These are phyloP conservation scores for Polypedilum vanderplanki DNA, from an alignment of 1,140 invertebrate genomes.

Conservation along the genomic window DNA sequence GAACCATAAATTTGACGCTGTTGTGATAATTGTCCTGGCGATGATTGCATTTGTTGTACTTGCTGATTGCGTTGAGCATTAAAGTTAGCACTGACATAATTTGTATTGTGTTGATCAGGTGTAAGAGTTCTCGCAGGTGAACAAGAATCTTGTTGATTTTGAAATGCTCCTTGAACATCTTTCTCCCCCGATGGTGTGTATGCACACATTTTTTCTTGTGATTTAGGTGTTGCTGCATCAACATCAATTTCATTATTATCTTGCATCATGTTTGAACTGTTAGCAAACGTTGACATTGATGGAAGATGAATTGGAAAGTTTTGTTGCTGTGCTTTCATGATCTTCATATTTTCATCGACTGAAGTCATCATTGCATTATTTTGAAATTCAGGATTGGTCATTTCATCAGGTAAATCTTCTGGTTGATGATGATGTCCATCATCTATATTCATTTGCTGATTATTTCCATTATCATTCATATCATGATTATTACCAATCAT, in stretches of 20 bases:
- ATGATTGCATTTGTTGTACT: slow-evolving; percentile 37
- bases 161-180: slow-evolving; percentile 39
- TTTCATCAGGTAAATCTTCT: slow-evolving; percentile 8
- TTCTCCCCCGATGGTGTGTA: slow-evolving; percentile 35
- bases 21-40: slow-evolving; percentile 32
- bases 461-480: slow-evolving; percentile 36
- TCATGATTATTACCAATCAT: slow-evolving; percentile 43
- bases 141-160: slow-evolving; percentile 39
- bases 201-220: not conserved
- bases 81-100: slow-evolving; percentile 36
- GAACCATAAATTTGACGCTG: slow-evolving; percentile 40
- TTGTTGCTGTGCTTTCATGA: slow-evolving; percentile 39
- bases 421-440: not conserved
- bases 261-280: slow-evolving; percentile 38
- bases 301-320: slow-evolving; percentile 44
- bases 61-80: slow-evolving; percentile 40
- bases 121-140: slow-evolving; percentile 42
- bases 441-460: not conserved
- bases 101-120: slow-evolving; percentile 41
- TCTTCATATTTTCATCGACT: slow-evolving; percentile 41
- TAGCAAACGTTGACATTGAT: slow-evolving; percentile 41
- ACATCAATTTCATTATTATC: slow-evolving; percentile 44
- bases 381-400: slow-evolving; percentile 1
- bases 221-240: slow-evolving; percentile 39
- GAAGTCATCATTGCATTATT: not conserved